phyloP scores from a whole-genome alignment of 2,888 invertebrate species.

The Heliconius cydno region DNA sequence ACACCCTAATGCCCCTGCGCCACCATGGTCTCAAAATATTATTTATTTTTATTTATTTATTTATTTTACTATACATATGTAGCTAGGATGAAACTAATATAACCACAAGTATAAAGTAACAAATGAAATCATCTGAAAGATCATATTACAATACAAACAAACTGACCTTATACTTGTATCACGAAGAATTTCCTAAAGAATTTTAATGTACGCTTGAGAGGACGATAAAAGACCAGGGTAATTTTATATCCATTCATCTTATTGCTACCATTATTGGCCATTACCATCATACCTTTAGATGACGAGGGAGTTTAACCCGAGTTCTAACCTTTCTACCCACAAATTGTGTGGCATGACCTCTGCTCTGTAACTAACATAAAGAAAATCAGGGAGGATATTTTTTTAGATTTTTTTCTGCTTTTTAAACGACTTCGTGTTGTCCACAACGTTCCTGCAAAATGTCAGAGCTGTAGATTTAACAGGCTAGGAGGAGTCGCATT shows the following conservation, averaged over 20 bases:
- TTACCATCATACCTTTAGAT: constrained; percentile 26
- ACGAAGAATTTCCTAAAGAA: not conserved
- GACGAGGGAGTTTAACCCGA: constrained; percentile 23
- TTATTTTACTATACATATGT: no score
- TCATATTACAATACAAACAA: not conserved
- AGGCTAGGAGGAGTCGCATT: no score
- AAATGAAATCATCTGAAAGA: not conserved
- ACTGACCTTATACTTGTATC: constrained; percentile 3
- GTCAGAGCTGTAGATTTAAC: no score
- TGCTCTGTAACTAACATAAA: not conserved
- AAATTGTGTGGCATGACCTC: constrained; percentile 18
- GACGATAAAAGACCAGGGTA: constrained; percentile 20
- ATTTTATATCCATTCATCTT: constrained; percentile 27
- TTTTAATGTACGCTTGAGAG: constrained; percentile 22
- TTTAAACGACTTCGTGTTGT: not conserved
- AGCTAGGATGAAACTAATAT: no score
- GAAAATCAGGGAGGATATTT: not conserved
- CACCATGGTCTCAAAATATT: no score
- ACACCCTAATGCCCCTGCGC: no score
- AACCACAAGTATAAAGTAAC: not conserved
- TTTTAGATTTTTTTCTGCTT: not conserved
- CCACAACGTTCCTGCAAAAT: no score
- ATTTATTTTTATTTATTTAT: no score
- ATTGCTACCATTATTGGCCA: constrained; percentile 23
- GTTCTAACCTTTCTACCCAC: not conserved